These are phyloP conservation scores for Romanogobio albipinnatus DNA, from an alignment of 2,113 vertebrate species.

Conservation along the genomic window DNA sequence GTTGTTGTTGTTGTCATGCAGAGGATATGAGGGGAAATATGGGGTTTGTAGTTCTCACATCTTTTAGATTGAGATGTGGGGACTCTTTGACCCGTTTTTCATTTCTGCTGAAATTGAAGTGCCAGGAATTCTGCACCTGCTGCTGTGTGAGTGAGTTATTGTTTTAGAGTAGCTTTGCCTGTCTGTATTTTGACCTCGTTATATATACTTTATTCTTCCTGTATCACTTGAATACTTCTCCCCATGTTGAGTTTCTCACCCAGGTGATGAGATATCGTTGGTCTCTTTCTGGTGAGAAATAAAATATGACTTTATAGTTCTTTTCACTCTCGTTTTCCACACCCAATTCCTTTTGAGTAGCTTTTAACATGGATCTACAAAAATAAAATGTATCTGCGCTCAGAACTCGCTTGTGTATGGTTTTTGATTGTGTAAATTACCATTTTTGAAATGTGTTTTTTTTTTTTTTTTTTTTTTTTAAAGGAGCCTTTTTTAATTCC, in stretches of 20 bases:
- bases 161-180: conserved; percentile 43
- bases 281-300: conserved; percentile 13
- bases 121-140: conserved; percentile 82
- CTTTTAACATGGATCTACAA: conserved; percentile 62
- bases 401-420: conserved; percentile 65
- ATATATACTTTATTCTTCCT: conserved; percentile 29
- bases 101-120: conserved; percentile 56
- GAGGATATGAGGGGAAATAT: conserved; percentile 47
- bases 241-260: conserved; percentile 33
- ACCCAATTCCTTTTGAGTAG: conserved; percentile 74
- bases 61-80: conserved; percentile 62
- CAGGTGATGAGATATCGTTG: background rate
- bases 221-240: conserved; percentile 27
- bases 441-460: conserved; percentile 45
- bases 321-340: conserved; percentile 56
- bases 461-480: conserved; percentile 32
- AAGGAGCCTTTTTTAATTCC: conserved; percentile 64
- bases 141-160: conserved; percentile 45
- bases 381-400: conserved; percentile 53
- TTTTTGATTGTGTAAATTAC: conserved; percentile 66
- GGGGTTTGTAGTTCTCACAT: conserved; percentile 60
- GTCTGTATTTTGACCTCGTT: conserved; percentile 54
- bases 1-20: conserved; percentile 58
- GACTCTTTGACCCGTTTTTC: conserved; percentile 61
- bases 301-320: background rate